phyloP scores from a whole-genome alignment of 2,888 invertebrate genomes.

The Diarsia mendica region DNA sequence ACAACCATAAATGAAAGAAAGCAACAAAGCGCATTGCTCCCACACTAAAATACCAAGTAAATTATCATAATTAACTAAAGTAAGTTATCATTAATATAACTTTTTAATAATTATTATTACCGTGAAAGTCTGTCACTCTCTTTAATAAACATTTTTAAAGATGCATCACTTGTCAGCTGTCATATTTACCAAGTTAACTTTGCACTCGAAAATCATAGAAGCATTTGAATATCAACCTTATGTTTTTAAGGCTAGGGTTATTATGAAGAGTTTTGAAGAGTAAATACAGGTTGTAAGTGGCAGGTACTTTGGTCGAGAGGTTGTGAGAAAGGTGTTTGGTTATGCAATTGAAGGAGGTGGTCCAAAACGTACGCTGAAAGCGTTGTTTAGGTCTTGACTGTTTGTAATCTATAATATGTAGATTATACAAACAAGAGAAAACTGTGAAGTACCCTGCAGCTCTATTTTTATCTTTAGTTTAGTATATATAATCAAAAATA shows the following conservation, averaged over 20 bases:
- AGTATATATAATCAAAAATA: too few species aligned
- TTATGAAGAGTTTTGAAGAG: conserved; percentile 9
- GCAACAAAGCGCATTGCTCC: conserved; percentile 11
- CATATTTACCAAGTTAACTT: conserved; percentile 43
- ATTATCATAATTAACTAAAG: conserved; percentile 42
- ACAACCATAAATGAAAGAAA: conserved; percentile 2
- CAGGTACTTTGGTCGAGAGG: conserved; percentile 76
- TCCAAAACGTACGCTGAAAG: conserved; percentile 57
- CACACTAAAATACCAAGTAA: conserved; percentile 26
- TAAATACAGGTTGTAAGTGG: conserved; percentile 53
- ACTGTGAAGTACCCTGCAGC: too few species aligned
- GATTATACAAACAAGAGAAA: too few species aligned
- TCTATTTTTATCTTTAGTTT: too few species aligned
- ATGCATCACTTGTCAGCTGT: conserved; percentile 63
- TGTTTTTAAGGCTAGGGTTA: fast-evolving
- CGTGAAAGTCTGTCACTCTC: conserved; percentile 58
- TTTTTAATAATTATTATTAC: conserved; percentile 47
- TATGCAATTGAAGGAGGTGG: conserved; percentile 73
- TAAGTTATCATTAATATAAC: conserved; percentile 48
- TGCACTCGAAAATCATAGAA: not conserved
- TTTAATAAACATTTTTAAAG: conserved; percentile 43
- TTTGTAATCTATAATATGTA: too few species aligned
- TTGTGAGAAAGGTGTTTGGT: conserved; percentile 81
- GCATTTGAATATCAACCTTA: conserved; percentile 33
- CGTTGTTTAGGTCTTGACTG: too few species aligned